Conservation (phyloP, 2,113 vertebrate species). For the Ptychochromis oligacanthus region DNA sequence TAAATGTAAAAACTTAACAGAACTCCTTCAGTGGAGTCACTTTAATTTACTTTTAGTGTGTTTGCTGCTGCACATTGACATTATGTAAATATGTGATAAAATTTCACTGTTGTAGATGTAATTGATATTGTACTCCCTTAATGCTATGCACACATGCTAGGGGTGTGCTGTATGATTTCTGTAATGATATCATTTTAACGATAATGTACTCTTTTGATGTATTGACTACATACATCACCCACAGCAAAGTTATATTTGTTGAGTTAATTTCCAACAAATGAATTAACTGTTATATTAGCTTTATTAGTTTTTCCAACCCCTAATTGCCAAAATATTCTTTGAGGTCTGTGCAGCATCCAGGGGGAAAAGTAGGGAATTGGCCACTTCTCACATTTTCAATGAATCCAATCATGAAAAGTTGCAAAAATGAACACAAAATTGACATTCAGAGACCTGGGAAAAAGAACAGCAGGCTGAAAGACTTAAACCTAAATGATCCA, state of each 20-base stretch:
- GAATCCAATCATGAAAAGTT: background rate
- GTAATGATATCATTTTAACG: background rate
- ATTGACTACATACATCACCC: background rate
- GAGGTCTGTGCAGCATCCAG: no score
- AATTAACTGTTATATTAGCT: background rate
- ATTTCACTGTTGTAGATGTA: background rate
- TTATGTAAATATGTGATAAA: background rate
- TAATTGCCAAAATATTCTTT: background rate
- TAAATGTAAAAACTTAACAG: background rate
- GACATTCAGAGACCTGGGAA: fast-evolving
- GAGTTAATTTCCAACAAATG: background rate
- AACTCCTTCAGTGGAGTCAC: background rate
- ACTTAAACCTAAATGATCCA: no score
- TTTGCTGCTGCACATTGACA: background rate
- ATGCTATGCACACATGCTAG: background rate
- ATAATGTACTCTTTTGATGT: background rate
- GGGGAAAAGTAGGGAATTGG: no score
- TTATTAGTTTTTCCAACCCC: background rate
- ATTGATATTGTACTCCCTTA: background rate
- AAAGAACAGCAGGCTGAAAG: no score
- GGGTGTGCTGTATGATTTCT: background rate
- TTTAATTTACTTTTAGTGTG: background rate
- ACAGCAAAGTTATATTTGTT: background rate
- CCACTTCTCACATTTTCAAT: no score
- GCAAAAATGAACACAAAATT: fast-evolving